A percentile compares a stretch with the other conserved stretches of the same genome.
phyloP scores from a whole-genome alignment of 2,888 invertebrate genomes.

The Plagodis dolabraria region DNA sequence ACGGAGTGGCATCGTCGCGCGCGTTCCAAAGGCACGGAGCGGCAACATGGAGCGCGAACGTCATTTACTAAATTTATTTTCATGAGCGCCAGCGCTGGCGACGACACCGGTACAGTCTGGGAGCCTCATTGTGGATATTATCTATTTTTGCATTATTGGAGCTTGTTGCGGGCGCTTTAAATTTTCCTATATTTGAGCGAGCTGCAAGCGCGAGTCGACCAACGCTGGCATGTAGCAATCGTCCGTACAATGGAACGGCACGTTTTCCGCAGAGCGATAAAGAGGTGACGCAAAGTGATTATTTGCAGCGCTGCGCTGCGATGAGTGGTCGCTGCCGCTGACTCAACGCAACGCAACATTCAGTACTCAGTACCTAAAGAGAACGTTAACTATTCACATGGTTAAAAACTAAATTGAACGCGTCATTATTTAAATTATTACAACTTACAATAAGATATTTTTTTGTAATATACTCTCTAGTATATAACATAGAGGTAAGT shows the following conservation, averaged over 20 bases:
- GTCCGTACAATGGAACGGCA: constrained; percentile 66
- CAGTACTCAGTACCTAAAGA: constrained; percentile 29
- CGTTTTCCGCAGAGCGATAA: constrained; percentile 76
- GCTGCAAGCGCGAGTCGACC: constrained; percentile 33
- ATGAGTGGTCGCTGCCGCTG: constrained; percentile 73
- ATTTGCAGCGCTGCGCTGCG: constrained; percentile 81
- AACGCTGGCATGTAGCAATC: constrained; percentile 50
- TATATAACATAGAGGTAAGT: too few species aligned
- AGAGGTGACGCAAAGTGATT: constrained; percentile 83
- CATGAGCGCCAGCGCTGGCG: constrained; percentile 82
- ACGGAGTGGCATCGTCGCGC: constrained; percentile 80
- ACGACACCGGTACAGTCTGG: constrained; percentile 67
- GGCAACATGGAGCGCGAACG: constrained; percentile 80
- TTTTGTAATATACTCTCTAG: too few species aligned
- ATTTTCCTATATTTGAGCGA: constrained; percentile 51
- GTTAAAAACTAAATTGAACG: background rate
- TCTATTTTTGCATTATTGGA: constrained; percentile 70
- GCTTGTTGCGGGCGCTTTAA: constrained; percentile 55
- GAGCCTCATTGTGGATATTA: constrained; percentile 53
- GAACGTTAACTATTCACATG: constrained; percentile 17
- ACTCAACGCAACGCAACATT: constrained; percentile 66
- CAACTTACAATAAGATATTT: too few species aligned
- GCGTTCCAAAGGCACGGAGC: constrained; percentile 77
- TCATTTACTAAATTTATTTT: constrained; percentile 85
- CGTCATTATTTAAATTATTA: too few species aligned